Conservation (phyloP, 2,113 vertebrate genomes). For the Colaptes auratus region DNA sequence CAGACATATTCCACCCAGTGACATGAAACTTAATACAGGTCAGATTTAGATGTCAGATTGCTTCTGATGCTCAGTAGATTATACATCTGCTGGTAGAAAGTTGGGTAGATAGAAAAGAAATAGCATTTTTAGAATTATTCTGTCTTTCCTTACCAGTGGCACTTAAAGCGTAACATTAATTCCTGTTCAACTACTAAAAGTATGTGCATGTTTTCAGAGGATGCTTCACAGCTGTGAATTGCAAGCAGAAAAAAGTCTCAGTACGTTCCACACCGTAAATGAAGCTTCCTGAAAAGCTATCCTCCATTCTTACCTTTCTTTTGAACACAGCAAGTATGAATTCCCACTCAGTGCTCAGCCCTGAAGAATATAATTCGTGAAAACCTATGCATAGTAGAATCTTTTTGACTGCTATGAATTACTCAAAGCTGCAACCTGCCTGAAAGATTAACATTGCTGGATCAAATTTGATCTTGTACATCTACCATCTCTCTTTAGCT, state of each 20-base stretch:
- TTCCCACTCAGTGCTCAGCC: not conserved
- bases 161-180: not conserved
- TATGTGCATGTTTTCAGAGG: not conserved
- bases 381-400: rapidly evolving
- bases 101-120: not conserved
- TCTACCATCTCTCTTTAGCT: not conserved
- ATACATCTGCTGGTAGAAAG: not conserved
- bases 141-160: not conserved
- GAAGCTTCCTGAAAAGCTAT: not conserved
- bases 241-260: not conserved
- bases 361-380: not conserved
- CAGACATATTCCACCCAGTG: rapidly evolving
- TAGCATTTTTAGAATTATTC: not conserved
- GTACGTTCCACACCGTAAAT: not conserved
- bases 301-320: not conserved
- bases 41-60: rapidly evolving
- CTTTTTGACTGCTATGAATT: not conserved
- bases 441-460: not conserved
- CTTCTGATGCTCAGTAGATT: not conserved
- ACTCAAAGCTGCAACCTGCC: not conserved
- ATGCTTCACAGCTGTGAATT: not conserved
- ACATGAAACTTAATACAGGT: not conserved
- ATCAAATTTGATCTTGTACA: not conserved
- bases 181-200: not conserved
- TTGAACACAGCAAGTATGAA: not conserved